Conservation (phyloP, 2,888 invertebrate species). For the Tenthredo distinguenda region DNA sequence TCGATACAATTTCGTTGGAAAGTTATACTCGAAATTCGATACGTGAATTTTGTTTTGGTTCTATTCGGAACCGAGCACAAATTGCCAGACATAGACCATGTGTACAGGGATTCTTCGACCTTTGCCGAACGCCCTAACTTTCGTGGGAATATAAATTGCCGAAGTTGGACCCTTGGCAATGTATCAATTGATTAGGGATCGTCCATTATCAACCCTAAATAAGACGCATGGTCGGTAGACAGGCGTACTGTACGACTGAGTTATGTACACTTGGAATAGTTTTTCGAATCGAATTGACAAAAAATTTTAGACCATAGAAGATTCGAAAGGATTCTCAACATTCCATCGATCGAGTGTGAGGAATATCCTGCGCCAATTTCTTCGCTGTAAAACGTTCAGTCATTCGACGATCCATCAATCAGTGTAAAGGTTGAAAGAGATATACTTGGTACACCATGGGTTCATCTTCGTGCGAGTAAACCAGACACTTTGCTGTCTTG, state of each 20-base stretch:
- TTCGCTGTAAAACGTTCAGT: background rate
- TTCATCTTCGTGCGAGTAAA: background rate
- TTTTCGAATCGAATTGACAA: background rate
- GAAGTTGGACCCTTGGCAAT: slow-evolving; percentile 57
- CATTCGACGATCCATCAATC: slow-evolving; percentile 33
- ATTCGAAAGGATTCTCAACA: background rate
- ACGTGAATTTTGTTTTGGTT: background rate
- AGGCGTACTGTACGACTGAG: slow-evolving; percentile 5
- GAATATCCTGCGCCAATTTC: background rate
- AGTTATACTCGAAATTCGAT: background rate
- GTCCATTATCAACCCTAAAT: slow-evolving; percentile 54
- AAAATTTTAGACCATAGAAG: background rate
- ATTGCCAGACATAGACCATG: slow-evolving; percentile 2
- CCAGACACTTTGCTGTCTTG: slow-evolving; percentile 40
- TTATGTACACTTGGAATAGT: background rate
- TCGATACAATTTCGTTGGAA: background rate
- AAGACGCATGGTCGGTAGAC: slow-evolving; percentile 21
- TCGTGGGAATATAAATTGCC: slow-evolving; percentile 57
- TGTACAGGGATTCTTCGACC: background rate
- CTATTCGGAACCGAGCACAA: background rate
- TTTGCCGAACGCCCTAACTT: slow-evolving; percentile 49
- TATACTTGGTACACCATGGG: background rate
- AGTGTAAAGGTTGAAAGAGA: background rate
- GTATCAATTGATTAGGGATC: slow-evolving; percentile 63
- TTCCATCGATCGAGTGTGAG: background rate